Evolutionary conservation across 2,888 invertebrate species (phyloP).

Genomic region (Phoenoteleia sp.): DNA sequence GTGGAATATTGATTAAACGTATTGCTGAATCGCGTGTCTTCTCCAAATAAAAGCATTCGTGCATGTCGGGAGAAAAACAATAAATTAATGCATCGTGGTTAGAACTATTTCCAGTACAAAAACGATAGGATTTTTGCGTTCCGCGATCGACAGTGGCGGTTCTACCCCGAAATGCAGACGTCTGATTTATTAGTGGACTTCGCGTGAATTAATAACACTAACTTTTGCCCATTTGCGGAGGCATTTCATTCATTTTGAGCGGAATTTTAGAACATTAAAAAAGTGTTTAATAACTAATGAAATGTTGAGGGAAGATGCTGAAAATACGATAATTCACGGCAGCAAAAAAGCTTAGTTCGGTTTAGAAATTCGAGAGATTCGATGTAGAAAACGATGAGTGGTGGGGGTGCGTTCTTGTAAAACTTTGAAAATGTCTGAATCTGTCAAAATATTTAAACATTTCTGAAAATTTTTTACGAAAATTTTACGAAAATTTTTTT

Average conservation of each 20-base stretch:
- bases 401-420: too few relatives aligned
- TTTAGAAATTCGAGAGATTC: too few relatives aligned
- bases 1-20: slow-evolving; percentile 62
- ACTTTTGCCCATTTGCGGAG: not conserved
- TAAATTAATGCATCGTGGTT: slow-evolving; percentile 62
- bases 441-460: too few relatives aligned
- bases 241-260: not conserved
- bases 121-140: slow-evolving; percentile 29
- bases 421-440: too few relatives aligned
- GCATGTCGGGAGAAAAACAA: slow-evolving; percentile 59
- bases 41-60: slow-evolving; percentile 60
- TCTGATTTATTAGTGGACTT: not conserved
- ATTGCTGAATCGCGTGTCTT: slow-evolving; percentile 65
- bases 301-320: too few relatives aligned
- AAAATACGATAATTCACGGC: too few relatives aligned
- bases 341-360: too few relatives aligned
- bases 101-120: slow-evolving; percentile 35
- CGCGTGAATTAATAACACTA: not conserved
- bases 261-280: too few relatives aligned
- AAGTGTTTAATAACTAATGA: too few relatives aligned
- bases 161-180: slow-evolving; percentile 1
- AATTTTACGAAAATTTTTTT: too few relatives aligned
- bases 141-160: slow-evolving; percentile 5
- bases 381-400: too few relatives aligned
- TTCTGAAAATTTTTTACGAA: too few relatives aligned